Evolutionary conservation across 2,888 invertebrate genomes (phyloP), one percentile per base, ranked within the genome.

Genomic region (Metellina segmentata): DNA sequence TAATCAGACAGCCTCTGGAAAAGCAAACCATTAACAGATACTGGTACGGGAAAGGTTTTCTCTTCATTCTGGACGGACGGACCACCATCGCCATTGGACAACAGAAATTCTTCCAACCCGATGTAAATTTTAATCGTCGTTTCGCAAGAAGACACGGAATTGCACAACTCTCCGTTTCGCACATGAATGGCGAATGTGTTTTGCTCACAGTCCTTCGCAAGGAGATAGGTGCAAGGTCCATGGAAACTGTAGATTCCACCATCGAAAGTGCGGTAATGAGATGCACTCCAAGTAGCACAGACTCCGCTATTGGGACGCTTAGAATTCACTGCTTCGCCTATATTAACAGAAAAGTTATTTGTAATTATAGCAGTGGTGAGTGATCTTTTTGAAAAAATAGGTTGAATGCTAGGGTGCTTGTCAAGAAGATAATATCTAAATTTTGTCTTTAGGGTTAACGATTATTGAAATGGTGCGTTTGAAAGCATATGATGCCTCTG

Each of bases 221-320:
- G 94, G 0, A 97, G 96, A 94, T 98, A 97, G 0, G 97, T 96
- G 94, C 98, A 98, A 11, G 93, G 82, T 0, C 96, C 96, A 85
- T 97, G 96, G 94, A 97, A 97, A 94, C 97, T 97, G 94, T 94
- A 95, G 94, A 98, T 96, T 94, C 96, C 96, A 8, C 97, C 97
- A 95, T 98, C 98, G 94, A 98, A 98, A 0, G 98, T 98, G 95
- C 97, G 97, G 94, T 97, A 97, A 95, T 98, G 98, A 19, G 96
- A 96, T 61, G 97, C 97, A 49, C 97, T 96, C 98, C 98, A 98
- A 1, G 97, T 96, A 88, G 97, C 96, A 94, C 98, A 98, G 13
- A 96, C 96, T 0, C 97, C 97, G 53, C 89, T 93, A 52, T 20
- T 75, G 0, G 88, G 91, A 13, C 74, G 70, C 20, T 48, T 69